These are phyloP conservation scores for Galago senegalensis DNA, from an alignment of 2,797 vertebrate genomes.

Conservation along the genomic window DNA sequence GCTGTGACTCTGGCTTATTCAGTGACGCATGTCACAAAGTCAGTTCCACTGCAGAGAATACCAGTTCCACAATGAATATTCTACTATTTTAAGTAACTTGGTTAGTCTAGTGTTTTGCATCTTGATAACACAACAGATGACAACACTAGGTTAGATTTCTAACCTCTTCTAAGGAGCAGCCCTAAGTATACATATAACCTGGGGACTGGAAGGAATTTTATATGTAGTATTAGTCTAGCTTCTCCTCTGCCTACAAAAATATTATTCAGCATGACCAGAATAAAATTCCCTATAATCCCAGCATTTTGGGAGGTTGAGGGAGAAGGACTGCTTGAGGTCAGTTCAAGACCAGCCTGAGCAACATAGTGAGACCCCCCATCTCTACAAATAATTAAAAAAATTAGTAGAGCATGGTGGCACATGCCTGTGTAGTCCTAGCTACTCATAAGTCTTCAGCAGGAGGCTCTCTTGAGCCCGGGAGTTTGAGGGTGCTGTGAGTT, in stretches of 20 bases:
- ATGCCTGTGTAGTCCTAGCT: background rate
- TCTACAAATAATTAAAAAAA: background rate
- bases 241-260: constrained; percentile 37
- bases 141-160: background rate
- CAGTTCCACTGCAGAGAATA: background rate
- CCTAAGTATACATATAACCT: background rate
- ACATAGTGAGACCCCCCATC: background rate
- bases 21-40: background rate
- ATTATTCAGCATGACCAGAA: constrained; percentile 4
- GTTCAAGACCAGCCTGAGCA: background rate
- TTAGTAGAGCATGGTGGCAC: background rate
- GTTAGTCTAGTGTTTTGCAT: background rate
- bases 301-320: background rate
- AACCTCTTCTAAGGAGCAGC: background rate
- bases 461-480: background rate
- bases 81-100: background rate
- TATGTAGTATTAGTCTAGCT: background rate
- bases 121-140: constrained; percentile 11
- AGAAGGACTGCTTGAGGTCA: background rate
- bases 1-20: background rate
- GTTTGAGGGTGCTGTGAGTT: background rate
- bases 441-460: background rate
- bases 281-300: constrained; percentile 1
- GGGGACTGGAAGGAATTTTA: background rate
- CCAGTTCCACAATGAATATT: background rate